phyloP scores from a whole-genome alignment of 2,113 vertebrate genomes.

The Chionis minor region DNA sequence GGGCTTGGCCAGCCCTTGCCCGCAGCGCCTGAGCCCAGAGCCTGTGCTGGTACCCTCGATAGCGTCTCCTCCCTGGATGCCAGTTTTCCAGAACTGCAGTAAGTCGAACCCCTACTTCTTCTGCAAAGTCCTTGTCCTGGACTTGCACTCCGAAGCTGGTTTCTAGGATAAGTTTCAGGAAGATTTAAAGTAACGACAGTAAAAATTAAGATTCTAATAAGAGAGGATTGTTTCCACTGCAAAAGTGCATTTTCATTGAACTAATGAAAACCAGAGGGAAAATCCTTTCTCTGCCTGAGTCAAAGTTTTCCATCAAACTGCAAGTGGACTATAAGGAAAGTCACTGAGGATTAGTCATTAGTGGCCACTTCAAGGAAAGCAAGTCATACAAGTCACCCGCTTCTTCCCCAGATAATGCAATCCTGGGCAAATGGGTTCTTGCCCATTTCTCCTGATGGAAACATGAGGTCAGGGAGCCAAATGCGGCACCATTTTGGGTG shows the following conservation, averaged over 20 bases:
- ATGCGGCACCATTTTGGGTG: accelerated
- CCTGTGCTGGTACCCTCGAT: accelerated
- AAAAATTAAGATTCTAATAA: not conserved
- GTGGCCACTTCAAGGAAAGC: not conserved
- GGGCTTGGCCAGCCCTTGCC: not conserved
- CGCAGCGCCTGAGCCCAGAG: not conserved
- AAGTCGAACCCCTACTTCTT: not conserved
- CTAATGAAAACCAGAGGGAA: not conserved
- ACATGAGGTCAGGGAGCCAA: accelerated
- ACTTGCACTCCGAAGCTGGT: not conserved
- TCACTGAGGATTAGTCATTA: not conserved
- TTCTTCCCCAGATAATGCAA: not conserved
- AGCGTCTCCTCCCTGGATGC: not conserved
- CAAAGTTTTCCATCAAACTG: not conserved
- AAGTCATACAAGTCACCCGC: not conserved
- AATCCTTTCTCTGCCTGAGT: not conserved
- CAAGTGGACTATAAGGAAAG: not conserved
- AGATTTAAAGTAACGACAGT: not conserved
- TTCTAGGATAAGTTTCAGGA: not conserved
- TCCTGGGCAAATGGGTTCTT: accelerated
- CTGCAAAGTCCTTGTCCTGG: not conserved
- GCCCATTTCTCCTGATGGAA: not conserved
- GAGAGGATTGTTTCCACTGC: not conserved
- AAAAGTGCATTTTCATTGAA: not conserved
- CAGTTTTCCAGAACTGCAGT: not conserved